Base-by-base conservation (phyloP, 2,113 vertebrate species). In the Thinocorus orbignyianus region DNA sequence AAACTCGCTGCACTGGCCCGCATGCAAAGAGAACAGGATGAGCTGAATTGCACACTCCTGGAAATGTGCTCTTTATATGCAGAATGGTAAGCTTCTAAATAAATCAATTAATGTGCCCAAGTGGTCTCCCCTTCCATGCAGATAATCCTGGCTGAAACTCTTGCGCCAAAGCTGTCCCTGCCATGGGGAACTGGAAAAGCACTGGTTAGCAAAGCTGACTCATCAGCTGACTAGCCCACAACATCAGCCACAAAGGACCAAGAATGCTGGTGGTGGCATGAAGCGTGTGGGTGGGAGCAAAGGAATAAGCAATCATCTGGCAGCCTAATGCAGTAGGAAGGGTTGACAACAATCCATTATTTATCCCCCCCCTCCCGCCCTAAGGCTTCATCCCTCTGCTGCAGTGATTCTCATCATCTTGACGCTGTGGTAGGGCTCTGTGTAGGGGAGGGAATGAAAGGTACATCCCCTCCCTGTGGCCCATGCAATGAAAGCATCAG, bases 231-330 rank as follows among this genome's bases (percentile, higher is more conserved):
- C 90, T 81, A 93, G 95, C 86, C 95, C 92, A 94, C 92, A 93
- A 81, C 93, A 87, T 89, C 86, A 87, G 95, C 88, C 96, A 94
- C 96, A 96, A 95, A 97, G 92, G 96, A 93, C 92, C 57, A 25
- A 95, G 94, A 96, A 95, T 94, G 77, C 83, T 89, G 91, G 93
- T 96, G 92, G 95, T 95, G 95, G 96, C 96, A 95, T 93, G 93
- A 96, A 96, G 91, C 9, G 19, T 94, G 95, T 96, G 96, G 96
- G 95, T 97, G 95, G 93, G 91, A 97, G 93, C 91, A 95, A 96
- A 96, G 93, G 65, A 96, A 94, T 37, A 96, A 96, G 96, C 83
- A 84, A 92, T 96, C 96, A 96, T 96, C 92, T 96, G 96, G 92
- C 96, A 95, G 92, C 95, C 94, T 88, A 97, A 95, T 96, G 90